These are phyloP conservation scores for Crocallis elinguaria DNA, from an alignment of 2,888 invertebrate genomes.

Conservation along the genomic window DNA sequence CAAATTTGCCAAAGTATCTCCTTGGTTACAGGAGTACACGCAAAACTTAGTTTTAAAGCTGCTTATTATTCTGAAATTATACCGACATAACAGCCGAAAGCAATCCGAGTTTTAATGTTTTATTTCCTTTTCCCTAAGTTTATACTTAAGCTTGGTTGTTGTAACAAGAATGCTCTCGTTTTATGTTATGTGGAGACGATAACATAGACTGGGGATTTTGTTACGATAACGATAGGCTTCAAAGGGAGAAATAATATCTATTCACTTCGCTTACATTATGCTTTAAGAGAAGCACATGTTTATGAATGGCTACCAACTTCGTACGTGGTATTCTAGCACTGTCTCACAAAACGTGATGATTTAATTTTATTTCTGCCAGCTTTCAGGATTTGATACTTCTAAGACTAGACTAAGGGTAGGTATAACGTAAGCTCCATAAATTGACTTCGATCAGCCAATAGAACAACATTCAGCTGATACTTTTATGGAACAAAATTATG, in stretches of 20 bases:
- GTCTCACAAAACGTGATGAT: too few relatives aligned
- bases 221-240: conserved; percentile 14
- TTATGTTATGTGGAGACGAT: conserved; percentile 19
- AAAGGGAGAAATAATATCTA: neutral
- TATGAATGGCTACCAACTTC: too few relatives aligned
- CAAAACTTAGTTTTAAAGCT: conserved; percentile 36
- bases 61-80: conserved; percentile 39
- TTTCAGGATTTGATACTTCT: too few relatives aligned
- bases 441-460: too few relatives aligned
- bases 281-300: too few relatives aligned
- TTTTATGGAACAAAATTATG: too few relatives aligned
- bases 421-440: too few relatives aligned
- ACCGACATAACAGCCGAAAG: conserved; percentile 37
- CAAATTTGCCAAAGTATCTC: conserved; percentile 28
- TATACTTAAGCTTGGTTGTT: conserved; percentile 29
- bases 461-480: too few relatives aligned
- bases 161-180: conserved; percentile 24
- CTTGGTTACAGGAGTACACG: conserved; percentile 21
- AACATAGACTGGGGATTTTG: conserved; percentile 12
- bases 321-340: too few relatives aligned
- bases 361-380: too few relatives aligned
- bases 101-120: conserved; percentile 39
- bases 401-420: too few relatives aligned
- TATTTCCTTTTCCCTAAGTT: conserved; percentile 37
- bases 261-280: too few relatives aligned